A percentile compares a stretch with the other conserved stretches of the same genome.
phyloP scores from a whole-genome alignment of 2,113 vertebrate genomes.

The Panthera uncia region DNA sequence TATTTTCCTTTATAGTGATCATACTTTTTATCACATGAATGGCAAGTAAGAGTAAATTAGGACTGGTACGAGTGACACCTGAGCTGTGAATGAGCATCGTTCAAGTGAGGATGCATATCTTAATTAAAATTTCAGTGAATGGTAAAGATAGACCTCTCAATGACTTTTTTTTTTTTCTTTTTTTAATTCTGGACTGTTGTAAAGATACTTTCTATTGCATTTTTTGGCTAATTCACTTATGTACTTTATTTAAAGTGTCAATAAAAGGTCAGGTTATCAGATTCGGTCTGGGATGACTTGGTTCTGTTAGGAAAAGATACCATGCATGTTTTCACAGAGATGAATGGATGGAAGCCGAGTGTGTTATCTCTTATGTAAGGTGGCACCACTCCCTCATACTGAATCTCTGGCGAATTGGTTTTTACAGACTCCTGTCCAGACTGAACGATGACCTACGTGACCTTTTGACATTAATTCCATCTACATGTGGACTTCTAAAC shows the following conservation, averaged over 20 bases:
- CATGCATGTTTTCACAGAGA: background rate
- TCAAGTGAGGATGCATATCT: background rate
- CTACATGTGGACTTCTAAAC: background rate
- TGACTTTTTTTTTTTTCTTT: background rate
- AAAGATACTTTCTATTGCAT: background rate
- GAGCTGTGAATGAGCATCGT: background rate
- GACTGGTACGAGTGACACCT: background rate
- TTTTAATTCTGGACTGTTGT: background rate
- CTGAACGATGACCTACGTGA: background rate
- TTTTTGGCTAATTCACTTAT: background rate
- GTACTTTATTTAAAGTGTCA: background rate
- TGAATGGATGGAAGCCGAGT: background rate
- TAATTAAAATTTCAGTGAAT: background rate
- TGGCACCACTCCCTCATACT: background rate
- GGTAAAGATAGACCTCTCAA: background rate
- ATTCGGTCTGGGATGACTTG: background rate
- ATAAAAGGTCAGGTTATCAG: background rate
- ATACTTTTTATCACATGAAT: conserved; percentile 38
- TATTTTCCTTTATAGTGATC: conserved; percentile 38
- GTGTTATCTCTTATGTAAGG: background rate
- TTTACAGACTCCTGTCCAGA: background rate
- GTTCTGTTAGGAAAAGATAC: background rate
- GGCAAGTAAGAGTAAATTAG: conserved; percentile 34
- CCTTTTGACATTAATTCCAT: background rate
- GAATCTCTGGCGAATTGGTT: background rate